A percentile compares a stretch with the other conserved stretches of the same genome.
Evolutionary conservation across 2,113 vertebrate species (phyloP).

Genomic region (Bubo scandiacus): DNA sequence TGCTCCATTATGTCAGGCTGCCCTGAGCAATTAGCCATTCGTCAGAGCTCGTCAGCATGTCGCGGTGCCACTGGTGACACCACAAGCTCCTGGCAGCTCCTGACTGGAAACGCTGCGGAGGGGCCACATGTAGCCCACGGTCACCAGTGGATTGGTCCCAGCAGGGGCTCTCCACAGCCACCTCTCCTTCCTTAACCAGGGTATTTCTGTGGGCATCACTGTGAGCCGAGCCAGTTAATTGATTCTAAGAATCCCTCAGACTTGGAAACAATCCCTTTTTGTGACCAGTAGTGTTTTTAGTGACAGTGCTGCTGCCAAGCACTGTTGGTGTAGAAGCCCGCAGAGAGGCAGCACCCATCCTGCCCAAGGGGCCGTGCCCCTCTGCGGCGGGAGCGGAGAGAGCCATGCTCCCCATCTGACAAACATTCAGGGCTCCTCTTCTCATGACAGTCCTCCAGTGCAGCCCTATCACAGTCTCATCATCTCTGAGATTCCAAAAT

Average conservation of each 20-base stretch:
- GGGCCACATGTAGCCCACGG: background rate
- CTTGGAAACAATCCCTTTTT: background rate
- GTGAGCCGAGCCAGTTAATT: background rate
- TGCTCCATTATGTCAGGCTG: background rate
- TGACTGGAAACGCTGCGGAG: background rate
- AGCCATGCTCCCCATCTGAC: accelerated
- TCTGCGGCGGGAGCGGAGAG: background rate
- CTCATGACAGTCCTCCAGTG: background rate
- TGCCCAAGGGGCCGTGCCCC: accelerated
- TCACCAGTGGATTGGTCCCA: background rate
- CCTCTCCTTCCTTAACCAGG: background rate
- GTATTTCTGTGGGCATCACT: accelerated
- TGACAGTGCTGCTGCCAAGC: background rate
- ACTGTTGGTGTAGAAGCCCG: background rate
- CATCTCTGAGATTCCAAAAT: background rate
- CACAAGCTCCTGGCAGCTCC: background rate
- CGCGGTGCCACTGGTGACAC: background rate
- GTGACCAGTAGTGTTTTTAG: background rate
- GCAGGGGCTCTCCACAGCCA: background rate
- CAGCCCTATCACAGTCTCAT: background rate
- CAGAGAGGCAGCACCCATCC: background rate
- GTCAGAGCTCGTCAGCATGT: background rate
- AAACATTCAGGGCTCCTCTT: background rate
- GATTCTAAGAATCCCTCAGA: background rate
- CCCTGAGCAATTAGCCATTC: slow-evolving; percentile 6